Evolutionary conservation across 2,888 invertebrate species (phyloP), one percentile per base, ranked within the genome.

Genomic region (Dasypolia templi): DNA sequence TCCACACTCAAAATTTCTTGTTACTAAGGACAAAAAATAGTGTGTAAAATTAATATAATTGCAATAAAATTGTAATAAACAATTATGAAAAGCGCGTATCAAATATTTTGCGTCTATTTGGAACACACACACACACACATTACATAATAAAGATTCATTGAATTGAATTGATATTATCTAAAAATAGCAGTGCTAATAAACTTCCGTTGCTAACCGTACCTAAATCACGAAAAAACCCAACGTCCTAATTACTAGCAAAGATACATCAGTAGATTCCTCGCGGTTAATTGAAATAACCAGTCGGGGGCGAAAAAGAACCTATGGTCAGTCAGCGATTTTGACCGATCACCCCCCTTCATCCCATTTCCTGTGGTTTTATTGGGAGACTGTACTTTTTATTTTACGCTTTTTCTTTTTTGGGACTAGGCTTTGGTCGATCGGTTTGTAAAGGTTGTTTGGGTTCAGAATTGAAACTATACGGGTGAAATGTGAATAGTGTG

Each of bases 301-400:
- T 3, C 35, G 65, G 74, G 76, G 74, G 72, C 49, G 67, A 66
- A 80, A 87, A 84, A 81, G 53, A 39, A 61, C 63, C 61, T 55
- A 32, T 62, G 74, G 67, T 59, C 75, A 70, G 86, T 86, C 87
- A 86, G 86, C 87, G 61, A 73, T 72, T 79, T 74, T 77, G 84
- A 82, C 79, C 78, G 72, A 26, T 72, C 70, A 22, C 70, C 73
- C 66, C 39, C 3, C 29, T 44, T 44, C 51, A 62, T 61, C 76
- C 79, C 55, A 32, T 42, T 55, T 79, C 42, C 72, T 68, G 66
- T 72, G 77, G 75, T 79, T 76, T 85, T 84, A 79, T 84, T 82
- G 62, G 29, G 51, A 42, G 55, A 56, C 56, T 61, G 79, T 72
- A 72, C 72, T 80, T 61, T 75, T 67, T 51, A n/a, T n/a, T n/a